Evolutionary conservation across 2,797 vertebrate genomes (phyloP), one percentile per base, ranked within the genome.

Genomic region (Spinibarbus caldwelli): DNA sequence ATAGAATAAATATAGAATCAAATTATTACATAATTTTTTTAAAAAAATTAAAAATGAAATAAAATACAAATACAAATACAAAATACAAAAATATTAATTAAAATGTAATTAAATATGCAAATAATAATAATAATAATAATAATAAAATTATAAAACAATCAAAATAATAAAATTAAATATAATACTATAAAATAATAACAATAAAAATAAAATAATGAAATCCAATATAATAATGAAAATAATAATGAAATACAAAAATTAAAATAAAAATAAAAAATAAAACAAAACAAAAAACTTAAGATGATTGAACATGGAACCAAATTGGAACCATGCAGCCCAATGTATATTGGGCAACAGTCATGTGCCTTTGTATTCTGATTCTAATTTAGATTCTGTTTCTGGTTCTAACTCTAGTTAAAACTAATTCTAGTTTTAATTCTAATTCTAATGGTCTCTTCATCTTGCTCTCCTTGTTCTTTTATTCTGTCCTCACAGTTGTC

Each of bases 401-500:
- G n/a, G 23, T 38, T 86, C 49, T 29, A 68, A 8, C 54, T 75
- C 15, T 47, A 47, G 45, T 12, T 54, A 54, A 7, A 54, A 23
- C 78, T 77, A 66, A 54, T 36, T n/a, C 31, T 68, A 19, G 34
- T 73, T 26, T 47, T 43, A 70, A 26, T 45, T 78, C 41, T 31
- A 41, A 29, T 77, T 41, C 34, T 64, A 34, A 41, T 52, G 38
- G 38, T 62, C 3, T 79, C 66, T 78, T 41, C 23, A 38, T 85
- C 70, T 47, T 26, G 36, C 43, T 70, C 8, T 80, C 68, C 95
- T 62, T 90, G 64, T 59, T 64, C 91, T 92, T 94, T 94, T 93
- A 14, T 93, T 93, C 64, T 57, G 82, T 91, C 93, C 93, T 92
- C 90, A 95, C 90, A 93, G 94, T 96, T 98, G 97, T 98, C 97